Evolutionary conservation across 2,888 invertebrate species (phyloP), one percentile per base, ranked within the genome.

Genomic region (Elegia similella): DNA sequence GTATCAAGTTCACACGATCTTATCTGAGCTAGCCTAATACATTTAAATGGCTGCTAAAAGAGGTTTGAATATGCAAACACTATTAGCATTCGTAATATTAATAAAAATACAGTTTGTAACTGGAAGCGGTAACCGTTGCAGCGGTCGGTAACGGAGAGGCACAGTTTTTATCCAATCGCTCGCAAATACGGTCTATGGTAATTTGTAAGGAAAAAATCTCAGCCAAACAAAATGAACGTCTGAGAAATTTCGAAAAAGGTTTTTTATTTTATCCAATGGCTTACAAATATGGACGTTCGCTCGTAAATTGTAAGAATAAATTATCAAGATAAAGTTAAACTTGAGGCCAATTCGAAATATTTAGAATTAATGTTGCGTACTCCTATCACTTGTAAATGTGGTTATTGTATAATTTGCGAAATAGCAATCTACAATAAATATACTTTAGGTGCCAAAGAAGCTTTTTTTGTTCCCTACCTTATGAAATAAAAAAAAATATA

Each of bases 51-150:
- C 38, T 38, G 12, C 38, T 46, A 29, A 17, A 17, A 1, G 17
- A 17, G 8, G 1, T 13, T 29, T 32, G 48, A 48, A 38, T 32
- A 48, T 48, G 7, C 32, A 48, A 32, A 8, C 7, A 32, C 15
- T 30, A 48, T 48, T 48, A 48, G 13, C 48, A 48, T 32, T 32
- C 13, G 15, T 48, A 48, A 32, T 48, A 48, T 15, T 8, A 42
- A 38, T 23, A 55, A 55, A 53, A 56, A 59, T 47, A 44, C 50
- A 55, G 44, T 54, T 57, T 17, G 32, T 57, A 55, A 52, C 56
- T 48, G 54, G 67, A 79, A 84, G 79, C 79, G 81, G 76, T 77
- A 83, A 83, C 84, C 78, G 84, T 81, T 82, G 80, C 66, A 84
- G 78, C 73, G 76, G 79, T 75, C 69, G 62, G 66, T 81, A 82